Conservation (phyloP, 1,140 invertebrate genomes). For the Ctenoplectra terminalis region DNA sequence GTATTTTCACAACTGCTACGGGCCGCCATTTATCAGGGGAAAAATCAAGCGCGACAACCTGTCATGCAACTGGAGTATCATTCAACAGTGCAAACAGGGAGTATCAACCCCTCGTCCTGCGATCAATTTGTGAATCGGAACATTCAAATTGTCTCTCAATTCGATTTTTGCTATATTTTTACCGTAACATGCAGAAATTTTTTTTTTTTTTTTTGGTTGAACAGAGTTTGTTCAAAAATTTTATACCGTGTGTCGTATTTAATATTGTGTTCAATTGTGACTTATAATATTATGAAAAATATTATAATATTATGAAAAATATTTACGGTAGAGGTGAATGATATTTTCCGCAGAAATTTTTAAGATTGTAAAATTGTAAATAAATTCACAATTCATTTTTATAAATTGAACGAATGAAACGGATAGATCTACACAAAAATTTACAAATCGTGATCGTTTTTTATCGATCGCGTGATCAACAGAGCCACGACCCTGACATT, state of each 20-base stretch:
- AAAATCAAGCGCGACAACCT: conserved; percentile 13
- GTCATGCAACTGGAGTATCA: neutral
- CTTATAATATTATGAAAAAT: no score
- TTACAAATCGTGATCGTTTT: neutral
- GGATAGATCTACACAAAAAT: neutral
- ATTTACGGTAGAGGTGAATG: no score
- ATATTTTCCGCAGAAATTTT: no score
- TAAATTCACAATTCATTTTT: neutral
- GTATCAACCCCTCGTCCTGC: neutral
- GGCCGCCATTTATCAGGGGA: conserved; percentile 28
- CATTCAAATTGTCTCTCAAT: no score
- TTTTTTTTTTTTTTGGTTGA: no score
- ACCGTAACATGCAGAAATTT: no score
- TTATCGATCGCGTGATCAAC: neutral
- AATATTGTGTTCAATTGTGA: no score
- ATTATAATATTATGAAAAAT: no score
- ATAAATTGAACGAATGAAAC: neutral
- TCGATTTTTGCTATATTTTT: no score
- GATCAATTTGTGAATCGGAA: neutral
- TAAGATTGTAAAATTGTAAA: no score
- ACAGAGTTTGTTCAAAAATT: no score
- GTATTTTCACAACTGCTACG: conserved; percentile 53
- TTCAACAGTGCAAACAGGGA: neutral
- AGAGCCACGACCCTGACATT: conserved; percentile 26
- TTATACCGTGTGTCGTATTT: no score